Percentiles rank a stretch among this genome's conserved stretches.
These are phyloP conservation scores for Craseonycteris thonglongyai DNA, from an alignment of 2,113 vertebrate genomes.

Conservation along the genomic window DNA sequence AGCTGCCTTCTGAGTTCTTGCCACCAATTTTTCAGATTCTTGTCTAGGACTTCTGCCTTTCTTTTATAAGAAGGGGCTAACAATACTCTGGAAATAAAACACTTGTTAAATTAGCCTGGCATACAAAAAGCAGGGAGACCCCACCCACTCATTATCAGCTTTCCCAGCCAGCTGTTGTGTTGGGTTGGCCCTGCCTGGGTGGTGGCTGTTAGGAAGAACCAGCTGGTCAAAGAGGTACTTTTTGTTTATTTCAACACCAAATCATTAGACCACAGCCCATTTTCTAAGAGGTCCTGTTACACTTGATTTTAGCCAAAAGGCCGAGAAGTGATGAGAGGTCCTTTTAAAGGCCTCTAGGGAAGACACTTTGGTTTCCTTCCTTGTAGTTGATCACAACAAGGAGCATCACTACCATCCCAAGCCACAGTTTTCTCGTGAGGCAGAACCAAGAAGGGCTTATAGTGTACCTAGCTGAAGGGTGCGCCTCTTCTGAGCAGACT, in stretches of 20 bases:
- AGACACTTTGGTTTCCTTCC: background rate
- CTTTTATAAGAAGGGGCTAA: conserved; percentile 21
- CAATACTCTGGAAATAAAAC: conserved; percentile 39
- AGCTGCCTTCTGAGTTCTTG: background rate
- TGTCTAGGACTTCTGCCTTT: conserved; percentile 24
- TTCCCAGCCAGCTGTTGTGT: background rate
- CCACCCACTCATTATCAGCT: background rate
- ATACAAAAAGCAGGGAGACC: background rate
- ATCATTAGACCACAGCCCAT: background rate
- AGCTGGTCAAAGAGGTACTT: background rate
- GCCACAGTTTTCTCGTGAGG: conserved; percentile 73
- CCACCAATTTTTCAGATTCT: background rate
- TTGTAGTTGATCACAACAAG: conserved; percentile 43
- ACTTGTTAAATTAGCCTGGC: conserved; percentile 26
- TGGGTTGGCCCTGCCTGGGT: background rate
- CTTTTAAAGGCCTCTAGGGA: background rate
- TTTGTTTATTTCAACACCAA: conserved; percentile 18
- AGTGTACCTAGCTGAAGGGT: conserved; percentile 34
- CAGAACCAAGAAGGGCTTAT: conserved; percentile 18
- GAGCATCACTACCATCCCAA: conserved; percentile 1
- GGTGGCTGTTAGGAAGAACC: background rate
- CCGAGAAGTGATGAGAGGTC: too few relatives aligned
- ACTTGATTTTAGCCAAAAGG: too few relatives aligned
- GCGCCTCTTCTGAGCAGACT: background rate
- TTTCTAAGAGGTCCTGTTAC: conserved; percentile 8